Evolutionary conservation across 1,140 invertebrate species (phyloP).

Genomic region (Nixonia krombeini): DNA sequence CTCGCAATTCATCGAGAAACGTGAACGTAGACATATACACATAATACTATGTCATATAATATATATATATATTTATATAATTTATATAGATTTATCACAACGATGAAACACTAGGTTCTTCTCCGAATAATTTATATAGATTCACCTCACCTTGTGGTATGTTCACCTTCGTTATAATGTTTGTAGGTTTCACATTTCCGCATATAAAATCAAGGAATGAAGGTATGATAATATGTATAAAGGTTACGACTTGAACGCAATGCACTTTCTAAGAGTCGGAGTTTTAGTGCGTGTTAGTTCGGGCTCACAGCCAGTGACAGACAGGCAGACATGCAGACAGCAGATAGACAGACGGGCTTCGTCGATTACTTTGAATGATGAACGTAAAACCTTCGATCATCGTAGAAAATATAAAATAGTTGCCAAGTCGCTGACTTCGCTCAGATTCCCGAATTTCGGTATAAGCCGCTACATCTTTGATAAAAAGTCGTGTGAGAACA

Average conservation of each 20-base stretch:
- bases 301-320: conserved; percentile 51
- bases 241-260: conserved; percentile 42
- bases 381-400: conserved; percentile 13
- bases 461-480: too few relatives aligned
- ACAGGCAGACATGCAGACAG: conserved; percentile 45
- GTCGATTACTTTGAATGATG: conserved; percentile 16
- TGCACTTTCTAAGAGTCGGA: conserved; percentile 38
- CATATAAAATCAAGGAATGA: conserved; percentile 46
- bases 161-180: too few relatives aligned
- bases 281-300: conserved; percentile 44
- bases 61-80: conserved; percentile 35
- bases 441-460: too few relatives aligned
- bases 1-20: conserved; percentile 41
- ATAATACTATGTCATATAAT: conserved; percentile 42
- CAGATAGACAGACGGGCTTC: conserved; percentile 31
- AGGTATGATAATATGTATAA: conserved; percentile 41
- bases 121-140: conserved; percentile 29
- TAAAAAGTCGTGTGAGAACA: too few relatives aligned
- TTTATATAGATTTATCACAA: conserved; percentile 63
- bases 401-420: neutral
- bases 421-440: neutral
- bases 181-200: conserved; percentile 30
- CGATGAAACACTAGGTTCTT: conserved; percentile 61
- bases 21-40: conserved; percentile 48
- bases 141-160: too few relatives aligned